Evolutionary conservation across 2,113 vertebrate species (phyloP), one percentile per base, ranked within the genome.

Genomic region (Propithecus coquereli): DNA sequence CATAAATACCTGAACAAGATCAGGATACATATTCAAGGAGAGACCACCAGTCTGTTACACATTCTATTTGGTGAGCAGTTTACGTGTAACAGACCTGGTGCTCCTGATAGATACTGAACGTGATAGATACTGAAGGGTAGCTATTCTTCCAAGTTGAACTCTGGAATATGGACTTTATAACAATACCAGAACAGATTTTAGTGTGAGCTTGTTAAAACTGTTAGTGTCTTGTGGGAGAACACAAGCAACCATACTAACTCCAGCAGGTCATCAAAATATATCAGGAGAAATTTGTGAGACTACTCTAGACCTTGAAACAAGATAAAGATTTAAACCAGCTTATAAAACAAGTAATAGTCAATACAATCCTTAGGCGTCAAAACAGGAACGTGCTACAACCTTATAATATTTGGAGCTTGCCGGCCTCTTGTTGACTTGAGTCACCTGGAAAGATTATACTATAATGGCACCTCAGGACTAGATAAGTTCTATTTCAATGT

Each of bases 21-120:
- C 50, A 45, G 63, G 63, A 83, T 96, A 85, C 18, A 57, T 61
- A 92, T 86, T 34, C 22, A 91, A 93, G 52, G 30, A 95, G 22
- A 90, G 54, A 50, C 18, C 8, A 84, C 54, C 27, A 90, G 18
- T 95, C 40, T 74, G 54, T 50, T 87, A 40, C 65, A 57, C 66
- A 92, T 95, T 94, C 34, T 92, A 30, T 87, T 84, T 66, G 66
- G 30, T 61, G 71, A 95, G 40, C 17, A 81, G 13, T 94, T 87
- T 93, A 82, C 61, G 8, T 87, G 12, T 94, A n/a, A 76, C 89
- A 94, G 76, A 65, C 37, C 30, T 80, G 20, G 30, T 63, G 43
- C 4, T 93, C 71, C 6, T 52, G 27, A 30, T 5, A 63, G 25
- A 63, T 27, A 63, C 59, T 30, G 91, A 76, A 59, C 54, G 50